Evolutionary conservation across 2,113 vertebrate genomes (phyloP).

Genomic region (Rhipidura dahli): DNA sequence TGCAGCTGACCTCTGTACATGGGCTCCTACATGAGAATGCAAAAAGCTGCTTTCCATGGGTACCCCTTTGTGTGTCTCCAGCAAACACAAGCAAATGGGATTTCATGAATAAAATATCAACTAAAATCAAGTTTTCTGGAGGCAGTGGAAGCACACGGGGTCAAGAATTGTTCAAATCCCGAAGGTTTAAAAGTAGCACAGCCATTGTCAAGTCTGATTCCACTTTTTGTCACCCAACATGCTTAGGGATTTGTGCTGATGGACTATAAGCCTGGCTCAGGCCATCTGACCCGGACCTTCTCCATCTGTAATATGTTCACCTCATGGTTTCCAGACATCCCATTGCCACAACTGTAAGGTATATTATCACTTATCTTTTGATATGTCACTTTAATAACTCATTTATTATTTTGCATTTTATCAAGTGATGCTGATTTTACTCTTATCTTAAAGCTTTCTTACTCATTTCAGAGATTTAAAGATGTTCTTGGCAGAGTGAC

Average conservation of each 20-base stretch:
- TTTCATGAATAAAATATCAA: background rate
- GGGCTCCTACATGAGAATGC: background rate
- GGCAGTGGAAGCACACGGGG: accelerated
- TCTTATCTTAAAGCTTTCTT: background rate
- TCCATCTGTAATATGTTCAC: background rate
- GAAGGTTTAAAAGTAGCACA: background rate
- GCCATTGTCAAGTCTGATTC: background rate
- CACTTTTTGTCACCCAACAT: background rate
- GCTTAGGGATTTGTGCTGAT: background rate
- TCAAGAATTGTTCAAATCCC: background rate
- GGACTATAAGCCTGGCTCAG: background rate
- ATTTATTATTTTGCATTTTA: background rate
- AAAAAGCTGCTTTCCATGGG: background rate
- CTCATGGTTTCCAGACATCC: background rate
- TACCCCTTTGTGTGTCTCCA: background rate
- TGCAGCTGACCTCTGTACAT: background rate
- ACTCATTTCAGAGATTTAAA: background rate
- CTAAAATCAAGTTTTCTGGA: background rate
- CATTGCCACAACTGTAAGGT: background rate
- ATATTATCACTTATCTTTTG: background rate
- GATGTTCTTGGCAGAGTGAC: background rate
- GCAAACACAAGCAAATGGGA: background rate
- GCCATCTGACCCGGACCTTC: background rate
- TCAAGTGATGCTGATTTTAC: background rate
- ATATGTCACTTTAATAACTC: background rate